Percentiles rank a stretch among this genome's conserved stretches.
Evolutionary conservation across 1,140 invertebrate genomes (phyloP).

Genomic region (Drosophila equinoxialis): DNA sequence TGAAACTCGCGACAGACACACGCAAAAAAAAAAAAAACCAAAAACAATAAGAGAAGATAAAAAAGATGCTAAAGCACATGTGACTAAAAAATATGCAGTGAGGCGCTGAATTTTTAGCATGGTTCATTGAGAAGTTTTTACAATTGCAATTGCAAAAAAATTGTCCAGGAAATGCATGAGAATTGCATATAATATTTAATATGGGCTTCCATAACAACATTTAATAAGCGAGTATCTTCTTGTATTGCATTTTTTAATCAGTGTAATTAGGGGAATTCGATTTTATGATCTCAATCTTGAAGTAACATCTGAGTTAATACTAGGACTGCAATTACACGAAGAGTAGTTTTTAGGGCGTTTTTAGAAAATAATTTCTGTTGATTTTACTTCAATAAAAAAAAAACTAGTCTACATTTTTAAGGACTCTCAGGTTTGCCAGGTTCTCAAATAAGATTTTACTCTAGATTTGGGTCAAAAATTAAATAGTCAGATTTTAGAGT

Average conservation of each 20-base stretch:
- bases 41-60: conserved; percentile 13
- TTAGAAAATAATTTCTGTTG: too few relatives aligned
- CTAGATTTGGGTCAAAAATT: too few relatives aligned
- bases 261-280: background rate
- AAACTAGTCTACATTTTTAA: too few relatives aligned
- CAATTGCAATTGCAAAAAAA: conserved; percentile 1
- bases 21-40: conserved; percentile 30
- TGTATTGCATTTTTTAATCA: conserved; percentile 4
- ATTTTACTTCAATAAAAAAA: too few relatives aligned
- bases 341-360: too few relatives aligned
- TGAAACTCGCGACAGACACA: conserved; percentile 67
- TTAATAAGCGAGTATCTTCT: background rate
- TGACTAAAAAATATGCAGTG: conserved; percentile 43
- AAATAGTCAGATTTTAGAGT: too few relatives aligned
- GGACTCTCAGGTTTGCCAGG: too few relatives aligned
- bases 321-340: too few relatives aligned
- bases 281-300: background rate
- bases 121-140: conserved; percentile 7
- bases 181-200: background rate
- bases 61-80: conserved; percentile 42
- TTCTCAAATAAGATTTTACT: too few relatives aligned
- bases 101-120: conserved; percentile 28
- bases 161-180: background rate
- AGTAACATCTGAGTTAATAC: too few relatives aligned
- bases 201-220: background rate